Base-by-base conservation (phyloP, 2,888 invertebrate species). In the Lepidocyrtinus sp. region DNA sequence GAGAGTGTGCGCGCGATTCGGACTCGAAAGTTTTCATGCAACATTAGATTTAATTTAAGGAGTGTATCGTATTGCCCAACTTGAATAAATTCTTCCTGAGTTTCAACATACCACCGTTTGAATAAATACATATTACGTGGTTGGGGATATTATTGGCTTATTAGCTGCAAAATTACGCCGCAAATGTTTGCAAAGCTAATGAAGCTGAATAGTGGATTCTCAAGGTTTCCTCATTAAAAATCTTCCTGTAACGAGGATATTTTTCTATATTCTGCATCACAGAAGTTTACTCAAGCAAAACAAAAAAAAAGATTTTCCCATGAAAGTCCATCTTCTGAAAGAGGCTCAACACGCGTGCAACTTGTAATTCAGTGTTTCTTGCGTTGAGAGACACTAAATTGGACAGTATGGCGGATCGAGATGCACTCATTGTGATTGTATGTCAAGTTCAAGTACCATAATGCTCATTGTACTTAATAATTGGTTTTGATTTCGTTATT, bases 351-450 rank as follows among this genome's bases (percentile, higher is more conserved):
- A n/a, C 22, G 59, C 59, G 50, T 50, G 50, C 15, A 2, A 50
- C n/a, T n/a, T n/a, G n/a, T n/a, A n/a, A n/a, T n/a, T n/a, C n/a
- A n/a, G n/a, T n/a, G n/a, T n/a, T n/a, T n/a, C n/a, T n/a, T n/a
- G n/a, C n/a, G n/a, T n/a, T n/a, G n/a, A n/a, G n/a, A n/a, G n/a
- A n/a, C n/a, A n/a, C n/a, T n/a, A n/a, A n/a, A n/a, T n/a, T n/a
- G 55, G 17, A 15, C 59, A 64, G 2, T n/a, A 81, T 81, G 80
- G 75, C 71, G 17, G 80, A 81, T 68, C 80, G 80, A 27, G 80
- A 81, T 70, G 80, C 80, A 59, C 59, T 81, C 5, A 81, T 81
- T 59, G 74, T 75, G 55, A 75, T 81, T 63, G 80, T 81, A 81
- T 25, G 80, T 64, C 65, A 62, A 62, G 19, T 21, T 19, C 26